Conservation (phyloP, 2,797 vertebrate genomes). For the Adelosebastes latens region DNA sequence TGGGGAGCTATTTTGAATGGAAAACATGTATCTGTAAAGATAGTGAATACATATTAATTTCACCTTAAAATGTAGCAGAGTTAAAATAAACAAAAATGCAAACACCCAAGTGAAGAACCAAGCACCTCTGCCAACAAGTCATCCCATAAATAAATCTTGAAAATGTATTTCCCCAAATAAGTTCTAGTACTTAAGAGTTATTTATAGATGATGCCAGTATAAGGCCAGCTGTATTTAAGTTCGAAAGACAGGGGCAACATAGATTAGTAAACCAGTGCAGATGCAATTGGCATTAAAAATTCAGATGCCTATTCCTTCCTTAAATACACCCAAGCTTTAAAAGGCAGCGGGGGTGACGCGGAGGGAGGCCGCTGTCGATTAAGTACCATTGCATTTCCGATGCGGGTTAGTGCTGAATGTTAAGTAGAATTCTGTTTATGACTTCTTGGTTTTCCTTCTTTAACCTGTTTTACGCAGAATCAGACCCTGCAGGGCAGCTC, state of each 20-base stretch:
- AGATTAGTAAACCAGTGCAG: slow-evolving; percentile 31
- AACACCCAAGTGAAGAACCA: not conserved
- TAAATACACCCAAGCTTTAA: slow-evolving; percentile 50
- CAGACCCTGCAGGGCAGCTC: not conserved
- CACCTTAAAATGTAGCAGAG: not conserved
- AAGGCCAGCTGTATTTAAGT: not conserved
- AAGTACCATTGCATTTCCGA: slow-evolving; percentile 40
- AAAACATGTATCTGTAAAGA: not conserved
- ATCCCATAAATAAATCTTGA: not conserved
- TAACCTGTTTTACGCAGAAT: not conserved
- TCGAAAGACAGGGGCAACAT: not conserved
- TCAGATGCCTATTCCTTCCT: slow-evolving; percentile 52
- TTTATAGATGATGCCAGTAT: not conserved
- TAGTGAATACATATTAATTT: not conserved
- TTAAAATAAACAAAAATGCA: not conserved
- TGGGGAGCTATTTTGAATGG: not conserved
- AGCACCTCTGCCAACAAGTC: not conserved
- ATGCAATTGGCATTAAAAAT: slow-evolving; percentile 61
- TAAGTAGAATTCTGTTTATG: slow-evolving; percentile 9
- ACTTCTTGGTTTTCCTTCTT: not conserved
- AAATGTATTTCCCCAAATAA: not conserved
- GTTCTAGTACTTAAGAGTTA: not conserved
- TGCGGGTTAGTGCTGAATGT: slow-evolving; percentile 21
- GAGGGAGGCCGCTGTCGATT: slow-evolving; percentile 37
- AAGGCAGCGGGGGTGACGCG: slow-evolving; percentile 10